Percentiles rank a stretch among this genome's conserved stretches.
These are phyloP conservation scores for Babylonia areolata DNA, from an alignment of 1,140 invertebrate species.

Conservation along the genomic window DNA sequence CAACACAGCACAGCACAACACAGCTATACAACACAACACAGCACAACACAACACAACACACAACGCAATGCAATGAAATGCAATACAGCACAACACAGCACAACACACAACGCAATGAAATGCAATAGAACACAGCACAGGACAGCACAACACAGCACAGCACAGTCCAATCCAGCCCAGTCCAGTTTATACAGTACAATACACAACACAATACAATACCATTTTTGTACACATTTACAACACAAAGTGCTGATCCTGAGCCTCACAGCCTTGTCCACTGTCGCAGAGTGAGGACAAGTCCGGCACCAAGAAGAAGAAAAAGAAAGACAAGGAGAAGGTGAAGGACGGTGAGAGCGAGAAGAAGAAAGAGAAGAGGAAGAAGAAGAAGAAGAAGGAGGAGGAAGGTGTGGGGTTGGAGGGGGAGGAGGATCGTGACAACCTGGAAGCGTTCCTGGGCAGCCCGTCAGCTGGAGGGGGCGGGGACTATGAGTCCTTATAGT, in stretches of 20 bases:
- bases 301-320: conserved; percentile 72
- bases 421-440: conserved; percentile 75
- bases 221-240: too few species aligned
- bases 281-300: conserved; percentile 79
- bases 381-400: conserved; percentile 77
- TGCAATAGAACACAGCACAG: background rate
- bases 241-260: too few species aligned
- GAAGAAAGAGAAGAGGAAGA: conserved; percentile 58
- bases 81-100: too few species aligned
- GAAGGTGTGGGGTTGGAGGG: conserved; percentile 72
- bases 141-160: background rate
- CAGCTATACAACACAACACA: too few species aligned
- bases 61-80: too few species aligned
- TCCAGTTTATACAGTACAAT: background rate
- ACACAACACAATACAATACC: too few species aligned
- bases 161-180: background rate
- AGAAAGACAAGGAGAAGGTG: conserved; percentile 74
- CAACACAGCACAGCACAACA: background rate
- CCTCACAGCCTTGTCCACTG: background rate
- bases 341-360: conserved; percentile 75
- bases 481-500: conserved; percentile 61
- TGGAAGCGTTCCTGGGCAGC: conserved; percentile 81
- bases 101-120: too few species aligned
- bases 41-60: too few species aligned
- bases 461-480: conserved; percentile 26